Conservation (phyloP, 2,113 vertebrate species). For the Daphoenositta chrysoptera region DNA sequence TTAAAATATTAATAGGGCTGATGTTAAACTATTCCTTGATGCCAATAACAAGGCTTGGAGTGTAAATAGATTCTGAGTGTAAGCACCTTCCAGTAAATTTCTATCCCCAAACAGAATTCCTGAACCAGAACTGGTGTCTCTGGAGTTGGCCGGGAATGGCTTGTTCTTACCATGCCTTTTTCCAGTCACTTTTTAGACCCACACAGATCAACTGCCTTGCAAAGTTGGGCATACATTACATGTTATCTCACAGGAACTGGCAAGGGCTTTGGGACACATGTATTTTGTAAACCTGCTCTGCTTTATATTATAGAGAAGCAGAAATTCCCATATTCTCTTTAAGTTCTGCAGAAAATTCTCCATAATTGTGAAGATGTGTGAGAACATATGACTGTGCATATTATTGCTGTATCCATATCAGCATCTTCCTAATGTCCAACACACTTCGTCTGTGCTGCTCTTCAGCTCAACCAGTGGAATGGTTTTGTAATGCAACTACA, state of each 20-base stretch:
- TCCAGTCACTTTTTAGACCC: neutral
- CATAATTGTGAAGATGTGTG: neutral
- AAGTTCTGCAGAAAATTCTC: neutral
- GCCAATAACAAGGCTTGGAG: neutral
- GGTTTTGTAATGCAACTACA: neutral
- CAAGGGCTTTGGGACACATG: neutral
- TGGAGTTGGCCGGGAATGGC: neutral
- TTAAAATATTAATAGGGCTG: neutral
- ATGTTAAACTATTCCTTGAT: neutral
- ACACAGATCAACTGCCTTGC: neutral
- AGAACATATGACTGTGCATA: neutral
- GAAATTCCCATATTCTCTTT: neutral
- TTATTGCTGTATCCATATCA: neutral
- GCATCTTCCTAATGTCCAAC: neutral
- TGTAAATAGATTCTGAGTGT: neutral
- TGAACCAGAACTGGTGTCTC: neutral
- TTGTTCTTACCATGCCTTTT: neutral
- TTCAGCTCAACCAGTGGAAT: neutral
- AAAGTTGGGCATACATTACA: neutral
- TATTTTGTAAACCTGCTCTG: neutral
- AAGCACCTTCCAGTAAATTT: neutral
- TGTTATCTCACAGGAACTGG: neutral
- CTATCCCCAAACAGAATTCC: neutral
- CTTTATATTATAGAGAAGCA: neutral
- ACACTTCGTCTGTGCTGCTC: neutral